Evolutionary conservation across 2,888 invertebrate genomes (phyloP).

Genomic region (Bhutanitis thaidina): DNA sequence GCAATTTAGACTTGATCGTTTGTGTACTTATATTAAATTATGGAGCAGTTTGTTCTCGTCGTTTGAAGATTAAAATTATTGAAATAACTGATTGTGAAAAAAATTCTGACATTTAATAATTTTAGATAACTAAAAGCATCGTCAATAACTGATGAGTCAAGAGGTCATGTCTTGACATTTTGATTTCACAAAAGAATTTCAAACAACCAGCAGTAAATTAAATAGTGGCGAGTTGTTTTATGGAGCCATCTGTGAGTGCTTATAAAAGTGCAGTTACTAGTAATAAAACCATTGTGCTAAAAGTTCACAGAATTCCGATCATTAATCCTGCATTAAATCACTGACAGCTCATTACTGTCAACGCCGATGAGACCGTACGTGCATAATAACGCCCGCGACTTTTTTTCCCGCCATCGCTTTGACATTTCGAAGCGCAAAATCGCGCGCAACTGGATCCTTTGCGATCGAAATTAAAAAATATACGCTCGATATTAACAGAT

Average conservation of each 20-base stretch:
- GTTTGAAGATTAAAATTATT: too few relatives aligned
- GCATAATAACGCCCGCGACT: background rate
- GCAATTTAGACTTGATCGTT: background rate
- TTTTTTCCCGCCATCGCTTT: constrained; percentile 5
- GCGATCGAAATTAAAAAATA: background rate
- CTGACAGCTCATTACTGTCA: constrained; percentile 9
- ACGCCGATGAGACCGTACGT: background rate
- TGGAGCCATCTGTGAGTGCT: too few relatives aligned
- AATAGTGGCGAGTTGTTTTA: too few relatives aligned
- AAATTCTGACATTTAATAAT: too few relatives aligned
- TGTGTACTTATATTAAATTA: background rate
- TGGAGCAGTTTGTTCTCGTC: too few relatives aligned
- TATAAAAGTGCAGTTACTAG: background rate
- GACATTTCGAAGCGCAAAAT: constrained; percentile 1
- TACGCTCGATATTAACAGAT: background rate
- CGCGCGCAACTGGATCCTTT: background rate
- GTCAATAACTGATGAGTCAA: too few relatives aligned
- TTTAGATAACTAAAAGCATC: too few relatives aligned
- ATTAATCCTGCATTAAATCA: background rate
- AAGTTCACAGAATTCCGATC: constrained; percentile 3
- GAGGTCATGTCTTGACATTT: too few relatives aligned
- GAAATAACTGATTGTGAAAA: too few relatives aligned
- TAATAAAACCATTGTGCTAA: background rate
- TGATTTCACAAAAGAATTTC: too few relatives aligned
- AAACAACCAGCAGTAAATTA: too few relatives aligned